Percentiles rank a stretch among this genome's conserved stretches.
phyloP scores from a whole-genome alignment of 1,140 invertebrate species.

The Diuraphis noxia region DNA sequence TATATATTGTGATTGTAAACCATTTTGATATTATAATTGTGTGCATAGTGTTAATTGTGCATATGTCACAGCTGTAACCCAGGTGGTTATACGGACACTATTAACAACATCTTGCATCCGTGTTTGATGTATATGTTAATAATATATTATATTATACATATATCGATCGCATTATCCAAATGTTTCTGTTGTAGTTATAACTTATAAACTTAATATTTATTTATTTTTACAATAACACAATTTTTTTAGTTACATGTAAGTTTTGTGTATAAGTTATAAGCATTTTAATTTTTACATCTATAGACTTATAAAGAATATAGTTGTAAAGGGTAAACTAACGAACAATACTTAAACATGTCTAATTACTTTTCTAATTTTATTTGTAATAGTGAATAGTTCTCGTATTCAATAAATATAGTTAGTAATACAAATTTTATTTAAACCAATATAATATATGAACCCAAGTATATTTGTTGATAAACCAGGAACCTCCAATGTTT shows the following conservation, averaged over 20 bases:
- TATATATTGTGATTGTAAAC: background rate
- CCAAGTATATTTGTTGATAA: no score
- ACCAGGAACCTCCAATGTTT: no score
- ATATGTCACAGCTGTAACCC: constrained; percentile 26
- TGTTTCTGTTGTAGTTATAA: background rate
- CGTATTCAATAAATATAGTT: no score
- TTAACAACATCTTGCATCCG: background rate
- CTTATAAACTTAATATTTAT: background rate
- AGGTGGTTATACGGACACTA: background rate
- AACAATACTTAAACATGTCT: background rate
- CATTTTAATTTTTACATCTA: background rate
- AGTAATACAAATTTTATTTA: no score
- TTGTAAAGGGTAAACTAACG: background rate
- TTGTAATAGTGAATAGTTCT: no score
- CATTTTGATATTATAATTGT: background rate
- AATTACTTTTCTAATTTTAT: no score
- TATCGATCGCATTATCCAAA: background rate
- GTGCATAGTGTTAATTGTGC: background rate
- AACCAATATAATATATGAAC: no score
- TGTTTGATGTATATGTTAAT: background rate
- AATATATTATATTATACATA: background rate
- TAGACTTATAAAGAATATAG: background rate
- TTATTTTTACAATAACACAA: background rate
- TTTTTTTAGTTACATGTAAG: background rate
- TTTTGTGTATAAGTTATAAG: background rate